Conservation (phyloP, 2,797 vertebrate genomes). For the Podargus strigoides region DNA sequence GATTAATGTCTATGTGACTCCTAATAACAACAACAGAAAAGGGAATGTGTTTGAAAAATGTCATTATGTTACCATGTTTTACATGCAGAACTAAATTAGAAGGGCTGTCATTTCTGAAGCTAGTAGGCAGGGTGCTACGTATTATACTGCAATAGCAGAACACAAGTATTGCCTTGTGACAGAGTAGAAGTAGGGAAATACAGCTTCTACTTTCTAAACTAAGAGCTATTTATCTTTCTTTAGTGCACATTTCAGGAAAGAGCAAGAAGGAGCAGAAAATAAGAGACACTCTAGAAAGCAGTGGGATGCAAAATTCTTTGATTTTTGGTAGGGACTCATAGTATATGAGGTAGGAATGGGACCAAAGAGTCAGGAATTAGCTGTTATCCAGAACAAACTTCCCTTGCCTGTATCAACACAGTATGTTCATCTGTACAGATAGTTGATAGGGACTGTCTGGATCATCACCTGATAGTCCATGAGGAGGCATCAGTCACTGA, state of each 20-base stretch:
- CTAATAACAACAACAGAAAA: background rate
- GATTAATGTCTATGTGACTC: background rate
- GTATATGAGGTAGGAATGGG: background rate
- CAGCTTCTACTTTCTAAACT: background rate
- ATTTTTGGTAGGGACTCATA: background rate
- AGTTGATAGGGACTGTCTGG: background rate
- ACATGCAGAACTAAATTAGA: background rate
- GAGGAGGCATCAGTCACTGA: background rate
- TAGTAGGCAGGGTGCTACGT: background rate
- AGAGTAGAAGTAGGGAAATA: background rate
- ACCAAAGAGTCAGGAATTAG: background rate
- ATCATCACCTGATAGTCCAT: background rate
- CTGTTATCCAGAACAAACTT: background rate
- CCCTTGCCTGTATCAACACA: background rate
- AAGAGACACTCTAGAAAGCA: background rate
- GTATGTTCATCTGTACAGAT: background rate
- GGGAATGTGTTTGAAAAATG: background rate
- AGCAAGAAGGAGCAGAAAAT: background rate
- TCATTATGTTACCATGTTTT: accelerated
- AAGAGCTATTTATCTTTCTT: background rate
- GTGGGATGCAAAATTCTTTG: background rate
- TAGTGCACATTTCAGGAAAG: background rate
- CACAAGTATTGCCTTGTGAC: background rate
- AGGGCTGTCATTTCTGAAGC: background rate
- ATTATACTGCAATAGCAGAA: background rate